Percentiles rank a stretch among this genome's conserved stretches.
Conservation (phyloP, 2,888 invertebrate genomes). For the Trachelus tabidus region DNA sequence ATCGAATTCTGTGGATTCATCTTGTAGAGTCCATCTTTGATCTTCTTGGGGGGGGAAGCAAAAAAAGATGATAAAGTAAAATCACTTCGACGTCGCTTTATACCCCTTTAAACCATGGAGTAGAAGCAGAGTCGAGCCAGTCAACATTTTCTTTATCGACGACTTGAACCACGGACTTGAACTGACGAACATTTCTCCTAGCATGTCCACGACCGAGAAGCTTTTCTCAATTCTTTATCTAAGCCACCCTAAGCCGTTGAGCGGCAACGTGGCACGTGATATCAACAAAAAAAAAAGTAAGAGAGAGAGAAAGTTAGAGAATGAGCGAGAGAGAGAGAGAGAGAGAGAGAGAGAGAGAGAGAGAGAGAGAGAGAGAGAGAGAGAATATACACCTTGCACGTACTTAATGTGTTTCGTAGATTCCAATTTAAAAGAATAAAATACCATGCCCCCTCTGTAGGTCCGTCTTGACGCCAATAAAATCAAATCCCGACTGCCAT, state of each 20-base stretch:
- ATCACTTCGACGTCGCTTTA: not conserved
- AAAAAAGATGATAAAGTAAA: not conserved
- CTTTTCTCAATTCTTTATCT: constrained; percentile 28
- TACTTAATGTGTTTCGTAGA: constrained; percentile 54
- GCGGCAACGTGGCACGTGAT: constrained; percentile 63
- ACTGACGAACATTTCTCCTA: not conserved
- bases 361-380: constrained; percentile 8
- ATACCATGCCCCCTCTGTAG: not conserved
- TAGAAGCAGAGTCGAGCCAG: not conserved
- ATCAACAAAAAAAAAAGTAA: constrained; percentile 41
- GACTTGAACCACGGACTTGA: not conserved
- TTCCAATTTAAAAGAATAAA: constrained; percentile 27
- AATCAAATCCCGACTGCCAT: not conserved
- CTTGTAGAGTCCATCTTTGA: not conserved
- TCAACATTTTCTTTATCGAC: not conserved
- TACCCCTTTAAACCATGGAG: not conserved
- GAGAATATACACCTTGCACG: constrained; percentile 38
- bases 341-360: no score
- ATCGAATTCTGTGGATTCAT: not conserved
- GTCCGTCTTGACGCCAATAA: not conserved
- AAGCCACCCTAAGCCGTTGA: constrained; percentile 59
- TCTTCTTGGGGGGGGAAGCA: not conserved
- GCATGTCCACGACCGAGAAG: not conserved
- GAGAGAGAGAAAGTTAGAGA: constrained; percentile 20
- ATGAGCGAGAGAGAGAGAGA: no score